Evolutionary conservation across 2,797 vertebrate genomes (phyloP), one percentile per base, ranked within the genome.

Genomic region (Siniperca undulata): DNA sequence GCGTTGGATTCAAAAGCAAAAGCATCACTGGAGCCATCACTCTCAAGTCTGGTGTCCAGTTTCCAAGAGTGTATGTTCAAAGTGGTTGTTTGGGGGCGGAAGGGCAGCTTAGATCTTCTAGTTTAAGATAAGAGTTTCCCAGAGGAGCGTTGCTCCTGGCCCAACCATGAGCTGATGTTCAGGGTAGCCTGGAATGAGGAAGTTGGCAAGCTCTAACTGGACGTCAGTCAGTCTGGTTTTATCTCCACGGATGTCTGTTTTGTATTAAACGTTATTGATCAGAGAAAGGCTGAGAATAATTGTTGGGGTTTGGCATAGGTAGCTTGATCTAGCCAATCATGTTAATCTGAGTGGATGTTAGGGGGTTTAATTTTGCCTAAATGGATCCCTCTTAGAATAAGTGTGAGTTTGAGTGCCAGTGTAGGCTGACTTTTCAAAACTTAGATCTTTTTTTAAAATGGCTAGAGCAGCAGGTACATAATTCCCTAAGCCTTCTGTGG

Each of bases 101-200:
- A 66, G 73, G 77, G 80, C 65, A 74, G 58, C 69, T 83, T 76
- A 82, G 82, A 87, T 89, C 83, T 85, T 80, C 53, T 56, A 76
- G 88, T 80, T 89, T 60, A 64, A 91, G 90, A 92, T 90, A 89
- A 92, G 81, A 59, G 72, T 83, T 81, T 91, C 90, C 89, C 90
- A 62, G 71, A 80, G 92, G 87, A 88, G 74, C 0, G 2, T 59
- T 64, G 44, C 73, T 82, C 20, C 79, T 65, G 77, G 59, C 65
- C 74, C 79, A 86, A 66, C 40, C 34, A 62, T 66, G 77, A 77
- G 79, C 77, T 91, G 89, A 92, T 77, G 65, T 87, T 85, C 83
- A 81, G 83, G 78, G 67, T 24, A 9, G 60, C 72, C 77, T 82
- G 86, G 78, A 88, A 82, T 82, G 70, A 87, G 77, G 77, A 87